Conservation (phyloP, 1,140 invertebrate genomes). For the Drosophila triauraria region DNA sequence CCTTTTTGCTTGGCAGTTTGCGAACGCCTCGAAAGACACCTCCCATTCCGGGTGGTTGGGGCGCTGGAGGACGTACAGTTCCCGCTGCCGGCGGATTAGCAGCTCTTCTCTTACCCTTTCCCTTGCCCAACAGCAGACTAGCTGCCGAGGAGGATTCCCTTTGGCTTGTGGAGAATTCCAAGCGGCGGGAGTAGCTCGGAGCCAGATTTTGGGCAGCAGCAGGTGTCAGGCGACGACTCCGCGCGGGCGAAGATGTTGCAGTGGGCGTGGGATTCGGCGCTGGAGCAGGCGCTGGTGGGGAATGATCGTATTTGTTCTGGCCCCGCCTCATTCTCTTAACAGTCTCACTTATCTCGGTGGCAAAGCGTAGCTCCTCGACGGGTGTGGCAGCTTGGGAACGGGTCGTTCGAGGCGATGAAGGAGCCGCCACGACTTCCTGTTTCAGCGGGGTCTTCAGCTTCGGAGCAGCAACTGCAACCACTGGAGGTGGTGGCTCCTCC, state of each 20-base stretch:
- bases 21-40: conserved; percentile 55
- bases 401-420: conserved; percentile 55
- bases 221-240: conserved; percentile 49
- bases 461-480: not conserved
- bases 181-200: conserved; percentile 54
- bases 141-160: conserved; percentile 8
- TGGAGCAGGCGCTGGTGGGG: conserved; percentile 45
- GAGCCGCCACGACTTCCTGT: conserved; percentile 39
- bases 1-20: conserved; percentile 76
- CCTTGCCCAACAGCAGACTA: conserved; percentile 45
- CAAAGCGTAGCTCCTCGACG: conserved; percentile 76
- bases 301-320: conserved; percentile 80
- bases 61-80: conserved; percentile 8
- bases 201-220: conserved; percentile 4
- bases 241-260: conserved; percentile 5
- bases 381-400: conserved; percentile 74
- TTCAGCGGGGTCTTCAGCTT: conserved; percentile 53
- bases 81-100: conserved; percentile 4
- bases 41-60: conserved; percentile 23
- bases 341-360: conserved; percentile 80
- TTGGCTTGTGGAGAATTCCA: conserved; percentile 34
- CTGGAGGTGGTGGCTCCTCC: conserved; percentile 53
- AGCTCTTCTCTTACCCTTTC: conserved; percentile 44
- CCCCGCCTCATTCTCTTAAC: conserved; percentile 79
- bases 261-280: conserved; percentile 5